phyloP scores from a whole-genome alignment of 35 echinoderm and acorn worm species.

The Chiridota heheva region DNA sequence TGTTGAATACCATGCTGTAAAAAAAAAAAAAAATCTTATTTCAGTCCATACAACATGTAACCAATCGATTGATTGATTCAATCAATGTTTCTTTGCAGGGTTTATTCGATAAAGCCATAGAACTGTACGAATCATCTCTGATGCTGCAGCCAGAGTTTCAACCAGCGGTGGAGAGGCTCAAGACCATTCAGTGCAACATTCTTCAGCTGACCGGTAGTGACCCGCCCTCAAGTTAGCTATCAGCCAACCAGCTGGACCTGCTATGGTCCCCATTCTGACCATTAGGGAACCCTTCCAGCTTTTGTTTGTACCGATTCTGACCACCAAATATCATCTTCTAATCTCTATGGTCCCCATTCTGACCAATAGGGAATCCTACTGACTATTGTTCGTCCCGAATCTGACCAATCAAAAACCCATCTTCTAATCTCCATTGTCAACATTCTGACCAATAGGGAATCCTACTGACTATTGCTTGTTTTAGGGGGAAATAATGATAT shows the following conservation, averaged over 20 bases:
- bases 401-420: not conserved
- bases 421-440: not conserved
- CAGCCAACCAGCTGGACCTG: not conserved
- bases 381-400: not conserved
- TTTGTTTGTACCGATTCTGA: not conserved
- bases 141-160: constrained; percentile 71
- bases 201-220: constrained; percentile 62
- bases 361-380: not conserved
- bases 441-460: not conserved
- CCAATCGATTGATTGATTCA: not conserved
- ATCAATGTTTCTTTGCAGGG: constrained; percentile 26
- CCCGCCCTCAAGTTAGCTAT: not conserved
- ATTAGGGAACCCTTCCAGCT: not conserved
- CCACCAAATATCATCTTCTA: not conserved
- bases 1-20: too few species aligned
- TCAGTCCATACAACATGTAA: too few species aligned
- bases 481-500: too few species aligned
- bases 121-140: constrained; percentile 77
- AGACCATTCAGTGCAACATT: constrained; percentile 86
- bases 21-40: too few species aligned
- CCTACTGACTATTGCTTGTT: not conserved
- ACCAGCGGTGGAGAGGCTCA: constrained; percentile 76
- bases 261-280: not conserved
- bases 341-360: not conserved
- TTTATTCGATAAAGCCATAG: constrained; percentile 70